Evolutionary conservation across 2,888 invertebrate species (phyloP).

Genomic region (Cephus nigrinus): DNA sequence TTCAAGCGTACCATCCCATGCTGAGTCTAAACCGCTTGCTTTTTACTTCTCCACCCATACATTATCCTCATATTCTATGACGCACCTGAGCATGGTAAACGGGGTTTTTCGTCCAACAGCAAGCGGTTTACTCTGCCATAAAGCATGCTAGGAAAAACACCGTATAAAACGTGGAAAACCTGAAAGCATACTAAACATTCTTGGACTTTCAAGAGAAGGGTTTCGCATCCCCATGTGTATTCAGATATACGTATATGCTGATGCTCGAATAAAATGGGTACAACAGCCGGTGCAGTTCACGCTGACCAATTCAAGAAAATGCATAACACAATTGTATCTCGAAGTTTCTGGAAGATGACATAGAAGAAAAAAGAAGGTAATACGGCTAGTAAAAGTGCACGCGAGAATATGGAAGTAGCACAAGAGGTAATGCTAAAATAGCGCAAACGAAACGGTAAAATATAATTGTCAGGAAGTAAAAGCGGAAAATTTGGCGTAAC

Average conservation of each 20-base stretch:
- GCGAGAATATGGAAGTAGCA: background rate
- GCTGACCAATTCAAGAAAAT: background rate
- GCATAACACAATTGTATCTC: background rate
- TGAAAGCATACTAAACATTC: constrained; percentile 20
- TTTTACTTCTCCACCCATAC: background rate
- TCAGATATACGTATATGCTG: background rate
- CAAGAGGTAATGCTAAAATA: too few species aligned
- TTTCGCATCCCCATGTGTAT: background rate
- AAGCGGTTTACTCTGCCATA: constrained; percentile 5
- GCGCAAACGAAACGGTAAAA: background rate
- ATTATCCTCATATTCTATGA: background rate
- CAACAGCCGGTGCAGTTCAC: background rate
- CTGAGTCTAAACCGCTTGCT: background rate
- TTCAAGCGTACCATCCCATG: background rate
- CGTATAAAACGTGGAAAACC: constrained; percentile 13
- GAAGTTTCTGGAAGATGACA: background rate
- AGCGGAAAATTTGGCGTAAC: background rate
- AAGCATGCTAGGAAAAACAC: constrained; percentile 18
- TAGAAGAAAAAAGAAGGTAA: background rate
- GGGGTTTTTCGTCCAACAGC: background rate
- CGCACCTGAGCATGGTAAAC: background rate
- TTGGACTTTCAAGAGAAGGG: background rate
- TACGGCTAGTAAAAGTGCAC: background rate
- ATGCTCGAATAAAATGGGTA: background rate
- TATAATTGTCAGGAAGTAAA: background rate